These are phyloP conservation scores for Stegostoma tigrinum DNA, from an alignment of 2,113 vertebrate species.

Conservation along the genomic window DNA sequence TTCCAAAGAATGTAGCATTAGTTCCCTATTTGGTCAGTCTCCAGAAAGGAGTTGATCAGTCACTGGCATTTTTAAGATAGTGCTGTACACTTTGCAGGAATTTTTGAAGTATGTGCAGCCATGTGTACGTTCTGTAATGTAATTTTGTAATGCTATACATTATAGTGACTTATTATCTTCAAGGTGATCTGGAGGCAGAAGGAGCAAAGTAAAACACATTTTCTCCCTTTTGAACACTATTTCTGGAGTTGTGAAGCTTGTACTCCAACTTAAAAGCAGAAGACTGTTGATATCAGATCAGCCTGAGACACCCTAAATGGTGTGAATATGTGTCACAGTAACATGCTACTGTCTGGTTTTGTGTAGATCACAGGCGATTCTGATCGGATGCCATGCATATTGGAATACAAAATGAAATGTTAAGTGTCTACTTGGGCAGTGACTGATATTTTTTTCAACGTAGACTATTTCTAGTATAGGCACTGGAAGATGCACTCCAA, in stretches of 20 bases:
- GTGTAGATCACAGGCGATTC: neutral
- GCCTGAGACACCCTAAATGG: neutral
- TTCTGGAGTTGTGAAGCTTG: neutral
- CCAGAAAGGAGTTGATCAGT: neutral
- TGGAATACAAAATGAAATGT: neutral
- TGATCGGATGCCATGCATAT: neutral
- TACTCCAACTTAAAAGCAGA: neutral
- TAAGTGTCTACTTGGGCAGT: neutral
- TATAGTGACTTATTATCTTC: neutral
- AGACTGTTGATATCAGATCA: neutral
- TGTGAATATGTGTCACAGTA: neutral
- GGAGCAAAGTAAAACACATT: neutral
- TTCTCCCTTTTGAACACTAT: neutral
- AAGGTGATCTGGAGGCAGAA: neutral
- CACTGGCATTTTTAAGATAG: neutral
- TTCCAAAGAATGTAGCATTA: neutral
- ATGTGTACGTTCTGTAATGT: neutral
- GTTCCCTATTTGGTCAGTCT: neutral
- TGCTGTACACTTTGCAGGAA: neutral
- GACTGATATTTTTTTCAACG: neutral
- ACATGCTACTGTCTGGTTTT: neutral
- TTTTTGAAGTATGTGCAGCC: neutral
- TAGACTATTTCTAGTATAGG: neutral
- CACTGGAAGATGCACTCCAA: neutral
- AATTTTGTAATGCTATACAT: neutral